Evolutionary conservation across 2,797 vertebrate genomes (phyloP), one percentile per base, ranked within the genome.

Genomic region (Crocidura indochinensis): DNA sequence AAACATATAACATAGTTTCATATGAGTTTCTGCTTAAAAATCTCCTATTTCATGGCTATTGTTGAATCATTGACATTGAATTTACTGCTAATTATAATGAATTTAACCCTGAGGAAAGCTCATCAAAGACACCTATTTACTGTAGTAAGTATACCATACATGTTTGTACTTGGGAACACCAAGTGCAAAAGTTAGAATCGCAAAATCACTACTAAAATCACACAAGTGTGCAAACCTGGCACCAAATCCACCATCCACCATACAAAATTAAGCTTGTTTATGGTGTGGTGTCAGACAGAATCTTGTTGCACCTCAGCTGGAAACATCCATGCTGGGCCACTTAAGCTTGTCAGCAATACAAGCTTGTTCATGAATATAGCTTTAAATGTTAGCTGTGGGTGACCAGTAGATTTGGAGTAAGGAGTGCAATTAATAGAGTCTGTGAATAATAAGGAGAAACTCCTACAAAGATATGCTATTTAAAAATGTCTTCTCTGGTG

Each of bases 371-470:
- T 20, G 22, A 6, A 2, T 0, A 31, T 56, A 19, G 17, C 6
- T 1, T 0, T 0, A 68, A 9, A 2, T 24, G 0, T 8, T 4
- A 4, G 5, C 5, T 0, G 0, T 0, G 38, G 1, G 1, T 0
- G 2, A 29, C 1, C 0, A 0, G 3, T 10, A 31, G 68, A 38
- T 22, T 74, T 74, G 2, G 29, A 2, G 11, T 1, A 11, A 53
- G 27, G 0, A 8, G 24, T 62, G 0, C 2, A 1, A 2, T 11
- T 6, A 10, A 4, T 10, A 0, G 17, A 44, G 4, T 38, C 72
- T 8, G 31, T 2, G 7, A 3, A 2, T 31, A 9, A 8, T 1
- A 0, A 14, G 64, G 44, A n/a, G 17, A 0, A 1, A 46, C 31
- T 11, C 0, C 12, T 12, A 15, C 20, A 4, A 29, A 10, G 19